Base-by-base conservation (phyloP, 2,797 vertebrate species). In the Triplophysa yarkandensis region DNA sequence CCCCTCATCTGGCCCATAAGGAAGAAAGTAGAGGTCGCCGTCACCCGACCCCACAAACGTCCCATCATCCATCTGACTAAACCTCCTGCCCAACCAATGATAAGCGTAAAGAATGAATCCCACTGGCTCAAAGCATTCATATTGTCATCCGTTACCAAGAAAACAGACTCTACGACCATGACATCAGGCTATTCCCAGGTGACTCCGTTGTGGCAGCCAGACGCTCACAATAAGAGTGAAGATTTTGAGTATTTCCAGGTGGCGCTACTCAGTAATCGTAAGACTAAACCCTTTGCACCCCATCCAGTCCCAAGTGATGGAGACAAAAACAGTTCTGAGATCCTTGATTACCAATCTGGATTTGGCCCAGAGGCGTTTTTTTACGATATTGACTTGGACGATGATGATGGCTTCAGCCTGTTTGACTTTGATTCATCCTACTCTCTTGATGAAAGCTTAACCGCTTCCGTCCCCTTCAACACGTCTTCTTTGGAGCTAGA, bases 1-100 rank as follows among this genome's bases (percentile, higher is more conserved):
- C 93, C 91, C 70, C 68, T 96, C 80, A 86, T 91, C 85, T 93
- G 91, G 89, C 90, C 91, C 32, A 81, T 91, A 55, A 95, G 91
- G 82, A 93, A 91, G 85, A 92, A 90, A 82, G 89, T 90, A 28
- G 78, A 82, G 0, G 52, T 84, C 1, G 13, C 80, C 1, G n/a
- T 83, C 63, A 82, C 86, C 55, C 80, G 70, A 36, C 70, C 82
- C 0, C 77, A 78, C 43, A 87, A 27, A 52, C 84, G 48, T 65
- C 63, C 85, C 10, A 19, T 77, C 50, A 54, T 83, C 71, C 80
- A 84, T 41, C 17, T 90, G 80, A 92, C 91, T 0, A 93, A 92
- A 83, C 88, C 89, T 0, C 41, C 83, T n/a, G 28, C 76, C 8
- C 30, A 54, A 14, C 68, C 46, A 0, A 54, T 41, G 28, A 77